Evolutionary conservation across 2,113 vertebrate genomes (phyloP).

Genomic region (Xiphias gladius): DNA sequence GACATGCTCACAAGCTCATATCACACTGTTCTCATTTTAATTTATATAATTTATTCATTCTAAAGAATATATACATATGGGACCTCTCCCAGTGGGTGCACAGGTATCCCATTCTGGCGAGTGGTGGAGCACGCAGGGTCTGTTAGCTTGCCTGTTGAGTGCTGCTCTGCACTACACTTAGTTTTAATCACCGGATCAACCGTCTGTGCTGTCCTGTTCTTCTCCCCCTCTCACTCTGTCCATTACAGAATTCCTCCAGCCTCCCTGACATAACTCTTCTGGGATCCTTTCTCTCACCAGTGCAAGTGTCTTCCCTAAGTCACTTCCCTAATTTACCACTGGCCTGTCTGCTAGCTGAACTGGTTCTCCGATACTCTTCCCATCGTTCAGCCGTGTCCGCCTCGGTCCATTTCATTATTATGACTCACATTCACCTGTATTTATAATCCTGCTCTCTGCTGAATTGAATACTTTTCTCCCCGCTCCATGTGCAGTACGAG

Average conservation of each 20-base stretch:
- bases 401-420: conserved; percentile 47
- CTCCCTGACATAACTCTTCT: conserved; percentile 47
- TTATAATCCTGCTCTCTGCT: conserved; percentile 49
- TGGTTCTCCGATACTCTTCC: conserved; percentile 11
- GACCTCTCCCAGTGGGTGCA: conserved; percentile 32
- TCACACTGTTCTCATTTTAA: conserved; percentile 64
- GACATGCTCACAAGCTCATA: conserved; percentile 44
- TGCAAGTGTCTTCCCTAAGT: conserved; percentile 19
- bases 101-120: conserved; percentile 18
- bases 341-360: conserved; percentile 32
- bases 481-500: not conserved
- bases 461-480: not conserved
- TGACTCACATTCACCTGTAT: conserved; percentile 40
- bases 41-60: conserved; percentile 69
- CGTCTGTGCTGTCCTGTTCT: conserved; percentile 29
- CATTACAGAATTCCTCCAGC: conserved; percentile 46
- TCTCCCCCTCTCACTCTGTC: conserved; percentile 1
- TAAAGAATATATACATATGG: conserved; percentile 62
- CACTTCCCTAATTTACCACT: conserved; percentile 44
- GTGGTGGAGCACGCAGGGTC: conserved; percentile 29
- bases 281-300: conserved; percentile 39
- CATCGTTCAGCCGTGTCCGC: conserved; percentile 43
- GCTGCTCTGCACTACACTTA: conserved; percentile 46
- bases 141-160: conserved; percentile 62
- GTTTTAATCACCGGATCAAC: conserved; percentile 64